Percentiles rank a stretch among this genome's conserved stretches.
Evolutionary conservation across 1,140 invertebrate genomes (phyloP).

Genomic region (Cydia splendana): DNA sequence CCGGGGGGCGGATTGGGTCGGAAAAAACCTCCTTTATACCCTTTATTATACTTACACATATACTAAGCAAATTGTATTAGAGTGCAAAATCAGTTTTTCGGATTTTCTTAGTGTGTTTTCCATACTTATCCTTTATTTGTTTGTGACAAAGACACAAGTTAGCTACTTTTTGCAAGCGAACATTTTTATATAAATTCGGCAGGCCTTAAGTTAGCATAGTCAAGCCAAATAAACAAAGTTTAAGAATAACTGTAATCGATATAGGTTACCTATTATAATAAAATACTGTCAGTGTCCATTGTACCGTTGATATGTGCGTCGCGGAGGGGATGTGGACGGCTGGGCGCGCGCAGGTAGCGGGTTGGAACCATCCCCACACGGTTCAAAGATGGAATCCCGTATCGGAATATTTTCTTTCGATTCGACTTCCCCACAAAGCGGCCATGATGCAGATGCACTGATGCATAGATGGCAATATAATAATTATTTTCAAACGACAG

Average conservation of each 20-base stretch:
- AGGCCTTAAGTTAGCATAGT: no score
- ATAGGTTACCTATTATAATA: no score
- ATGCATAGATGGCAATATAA: not conserved
- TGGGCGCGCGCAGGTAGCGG: conserved; percentile 59
- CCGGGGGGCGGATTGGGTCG: conserved; percentile 58
- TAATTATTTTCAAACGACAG: conserved; percentile 4
- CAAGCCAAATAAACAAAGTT: no score
- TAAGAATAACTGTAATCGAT: no score
- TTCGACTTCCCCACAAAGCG: not conserved
- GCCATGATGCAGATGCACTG: not conserved
- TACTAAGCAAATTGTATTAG: conserved; percentile 43
- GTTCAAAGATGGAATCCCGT: conserved; percentile 61
- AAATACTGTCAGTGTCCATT: not conserved
- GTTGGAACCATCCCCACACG: conserved; percentile 48
- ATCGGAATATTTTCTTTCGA: conserved; percentile 35
- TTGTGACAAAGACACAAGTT: not conserved
- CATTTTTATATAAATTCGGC: not conserved
- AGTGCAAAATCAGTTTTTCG: conserved; percentile 37
- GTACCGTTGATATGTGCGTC: conserved; percentile 35
- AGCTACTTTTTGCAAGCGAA: not conserved
- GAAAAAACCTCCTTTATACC: conserved; percentile 61
- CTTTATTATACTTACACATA: conserved; percentile 61
- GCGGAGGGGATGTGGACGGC: conserved; percentile 65
- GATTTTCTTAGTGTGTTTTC: conserved; percentile 5
- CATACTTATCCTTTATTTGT: not conserved